phyloP scores from a whole-genome alignment of 1,140 invertebrate genomes.

The Lethrus apterus region DNA sequence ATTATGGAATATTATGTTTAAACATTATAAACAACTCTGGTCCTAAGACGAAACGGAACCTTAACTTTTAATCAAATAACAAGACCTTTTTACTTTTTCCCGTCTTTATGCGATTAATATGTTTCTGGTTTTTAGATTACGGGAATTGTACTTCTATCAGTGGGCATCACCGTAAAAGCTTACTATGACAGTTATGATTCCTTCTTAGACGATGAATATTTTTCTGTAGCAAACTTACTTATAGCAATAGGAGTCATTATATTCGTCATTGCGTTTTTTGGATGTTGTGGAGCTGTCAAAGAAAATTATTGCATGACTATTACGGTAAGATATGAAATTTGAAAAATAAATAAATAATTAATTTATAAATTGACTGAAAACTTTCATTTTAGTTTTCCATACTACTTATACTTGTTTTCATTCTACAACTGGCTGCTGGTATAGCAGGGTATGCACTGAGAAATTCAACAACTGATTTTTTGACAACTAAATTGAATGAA shows the following conservation, averaged over 20 bases:
- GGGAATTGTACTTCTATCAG: conserved; percentile 50
- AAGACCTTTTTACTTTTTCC: neutral
- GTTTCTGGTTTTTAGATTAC: conserved; percentile 31
- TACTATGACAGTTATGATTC: conserved; percentile 59
- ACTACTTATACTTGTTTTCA: conserved; percentile 71
- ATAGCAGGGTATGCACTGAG: conserved; percentile 76
- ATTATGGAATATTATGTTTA: neutral
- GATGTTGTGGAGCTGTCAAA: conserved; percentile 78
- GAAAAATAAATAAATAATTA: neutral
- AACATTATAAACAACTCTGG: too few species aligned
- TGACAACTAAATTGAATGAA: conserved; percentile 54
- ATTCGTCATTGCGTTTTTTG: conserved; percentile 77
- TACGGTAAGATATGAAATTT: conserved; percentile 49
- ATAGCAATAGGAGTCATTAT: conserved; percentile 72
- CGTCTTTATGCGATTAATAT: neutral
- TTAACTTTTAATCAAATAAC: neutral
- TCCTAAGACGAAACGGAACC: neutral
- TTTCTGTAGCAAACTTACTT: conserved; percentile 65
- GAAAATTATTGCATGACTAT: conserved; percentile 81
- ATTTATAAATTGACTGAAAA: neutral
- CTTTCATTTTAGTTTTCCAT: conserved; percentile 64
- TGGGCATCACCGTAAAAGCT: conserved; percentile 60
- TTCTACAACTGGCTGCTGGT: conserved; percentile 74
- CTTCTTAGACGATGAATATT: conserved; percentile 56
- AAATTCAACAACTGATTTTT: conserved; percentile 53